Conservation (phyloP, 2,797 vertebrate genomes). For the Cyprinella venusta region DNA sequence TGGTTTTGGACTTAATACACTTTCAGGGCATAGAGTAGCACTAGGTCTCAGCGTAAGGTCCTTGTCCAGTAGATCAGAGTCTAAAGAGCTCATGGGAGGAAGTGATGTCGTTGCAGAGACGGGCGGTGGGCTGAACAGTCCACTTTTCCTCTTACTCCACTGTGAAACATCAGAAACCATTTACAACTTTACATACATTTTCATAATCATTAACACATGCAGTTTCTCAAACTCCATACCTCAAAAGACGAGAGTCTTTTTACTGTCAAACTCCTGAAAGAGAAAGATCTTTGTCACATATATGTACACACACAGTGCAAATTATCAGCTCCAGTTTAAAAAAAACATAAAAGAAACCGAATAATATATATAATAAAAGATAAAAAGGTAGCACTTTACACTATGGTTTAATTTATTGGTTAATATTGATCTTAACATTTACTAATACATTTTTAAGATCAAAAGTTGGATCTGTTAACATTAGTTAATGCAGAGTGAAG, state of each 20-base stretch:
- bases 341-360: neutral
- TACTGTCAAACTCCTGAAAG: constrained; percentile 79
- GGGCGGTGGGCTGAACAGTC: constrained; percentile 66
- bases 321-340: neutral
- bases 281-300: neutral
- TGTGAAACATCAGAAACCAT: constrained; percentile 59
- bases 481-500: neutral
- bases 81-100: constrained; percentile 71
- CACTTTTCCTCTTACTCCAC: constrained; percentile 66
- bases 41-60: constrained; percentile 71
- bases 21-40: constrained; percentile 73
- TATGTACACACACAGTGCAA: neutral
- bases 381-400: neutral
- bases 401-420: neutral
- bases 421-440: neutral
- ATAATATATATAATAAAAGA: neutral
- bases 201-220: neutral
- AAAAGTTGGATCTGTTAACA: neutral
- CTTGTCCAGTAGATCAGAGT: constrained; percentile 59
- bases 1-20: constrained; percentile 63
- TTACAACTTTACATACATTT: neutral
- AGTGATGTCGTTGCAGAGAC: constrained; percentile 73
- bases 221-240: constrained; percentile 64
- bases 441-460: neutral
- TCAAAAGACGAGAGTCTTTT: constrained; percentile 74